Percentiles rank a stretch among this genome's conserved stretches.
These are phyloP conservation scores for Pitta sordida DNA, from an alignment of 2,113 vertebrate species.

Conservation along the genomic window DNA sequence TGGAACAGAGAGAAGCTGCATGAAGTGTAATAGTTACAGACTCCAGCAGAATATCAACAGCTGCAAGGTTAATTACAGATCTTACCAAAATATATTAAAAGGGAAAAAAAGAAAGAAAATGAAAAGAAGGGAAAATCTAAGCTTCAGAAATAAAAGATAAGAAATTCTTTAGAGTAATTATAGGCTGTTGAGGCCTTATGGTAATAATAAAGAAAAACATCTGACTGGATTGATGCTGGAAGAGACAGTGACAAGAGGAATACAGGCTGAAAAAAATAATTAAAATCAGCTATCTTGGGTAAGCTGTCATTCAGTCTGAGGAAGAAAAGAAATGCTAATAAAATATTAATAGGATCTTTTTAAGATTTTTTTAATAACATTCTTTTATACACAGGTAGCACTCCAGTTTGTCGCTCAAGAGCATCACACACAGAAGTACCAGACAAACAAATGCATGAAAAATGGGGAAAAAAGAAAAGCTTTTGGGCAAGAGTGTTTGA, in stretches of 20 bases:
- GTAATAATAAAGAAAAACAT: constrained; percentile 78
- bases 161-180: constrained; percentile 77
- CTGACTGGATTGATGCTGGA: constrained; percentile 83
- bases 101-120: not conserved
- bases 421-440: constrained; percentile 39
- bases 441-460: constrained; percentile 1
- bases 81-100: constrained; percentile 20
- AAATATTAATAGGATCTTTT: constrained; percentile 92
- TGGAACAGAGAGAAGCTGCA: not conserved
- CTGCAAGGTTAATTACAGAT: constrained; percentile 71
- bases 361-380: constrained; percentile 78
- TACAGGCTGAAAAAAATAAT: constrained; percentile 80
- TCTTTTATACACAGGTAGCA: constrained; percentile 76
- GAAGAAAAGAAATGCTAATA: constrained; percentile 91
- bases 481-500: not conserved
- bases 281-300: constrained; percentile 86
- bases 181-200: constrained; percentile 64
- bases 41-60: constrained; percentile 49
- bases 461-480: not conserved
- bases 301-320: constrained; percentile 84
- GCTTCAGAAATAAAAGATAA: constrained; percentile 74
- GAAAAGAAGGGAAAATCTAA: constrained; percentile 23
- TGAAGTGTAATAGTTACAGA: not conserved
- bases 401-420: constrained; percentile 63
- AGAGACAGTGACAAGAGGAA: constrained; percentile 75